Conservation (phyloP, 1,140 invertebrate species). For the Drosophila serrata region DNA sequence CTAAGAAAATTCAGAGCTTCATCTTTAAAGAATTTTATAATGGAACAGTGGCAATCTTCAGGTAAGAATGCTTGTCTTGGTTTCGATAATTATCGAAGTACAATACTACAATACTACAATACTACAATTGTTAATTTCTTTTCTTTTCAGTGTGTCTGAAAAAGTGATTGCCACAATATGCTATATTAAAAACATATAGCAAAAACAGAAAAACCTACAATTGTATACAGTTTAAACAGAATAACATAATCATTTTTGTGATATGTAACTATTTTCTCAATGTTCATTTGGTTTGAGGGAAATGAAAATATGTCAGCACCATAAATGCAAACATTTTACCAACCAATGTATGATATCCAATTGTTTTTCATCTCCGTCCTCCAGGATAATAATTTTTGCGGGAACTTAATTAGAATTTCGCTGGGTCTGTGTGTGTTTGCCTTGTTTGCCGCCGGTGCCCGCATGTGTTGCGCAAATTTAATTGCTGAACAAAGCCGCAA, state of each 20-base stretch:
- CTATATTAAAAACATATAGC: not conserved
- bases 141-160: not conserved
- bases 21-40: not conserved
- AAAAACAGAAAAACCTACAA: not conserved
- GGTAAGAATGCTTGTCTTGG: too few species aligned
- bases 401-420: conserved; percentile 41
- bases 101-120: too few species aligned
- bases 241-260: not conserved
- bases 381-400: conserved; percentile 28
- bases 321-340: not conserved
- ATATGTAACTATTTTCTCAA: not conserved
- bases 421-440: conserved; percentile 15
- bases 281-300: not conserved
- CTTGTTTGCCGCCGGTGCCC: conserved; percentile 39
- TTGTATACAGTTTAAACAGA: not conserved
- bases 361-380: conserved; percentile 19
- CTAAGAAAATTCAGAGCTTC: not conserved
- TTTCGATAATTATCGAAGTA: too few species aligned
- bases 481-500: conserved; percentile 81
- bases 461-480: conserved; percentile 77
- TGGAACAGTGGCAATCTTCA: too few species aligned
- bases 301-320: not conserved
- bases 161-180: not conserved
- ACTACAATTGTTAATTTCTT: not conserved
- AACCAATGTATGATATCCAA: not conserved